phyloP scores from a whole-genome alignment of 1,140 invertebrate genomes.

The Eumaeus atala region DNA sequence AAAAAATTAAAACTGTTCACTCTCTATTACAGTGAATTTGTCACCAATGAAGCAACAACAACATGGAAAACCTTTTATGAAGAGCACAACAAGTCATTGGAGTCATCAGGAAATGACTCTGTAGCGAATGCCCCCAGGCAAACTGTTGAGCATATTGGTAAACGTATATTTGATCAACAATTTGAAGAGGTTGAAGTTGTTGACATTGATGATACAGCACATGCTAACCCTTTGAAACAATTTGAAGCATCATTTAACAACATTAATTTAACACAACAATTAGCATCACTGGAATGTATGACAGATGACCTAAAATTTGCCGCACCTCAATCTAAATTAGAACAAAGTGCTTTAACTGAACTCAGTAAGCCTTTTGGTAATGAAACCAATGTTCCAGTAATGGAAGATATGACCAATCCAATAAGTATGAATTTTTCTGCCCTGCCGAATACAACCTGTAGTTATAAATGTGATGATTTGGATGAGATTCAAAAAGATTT shows the following conservation, averaged over 20 bases:
- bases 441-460: constrained; percentile 31
- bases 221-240: constrained; percentile 25
- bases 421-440: constrained; percentile 53
- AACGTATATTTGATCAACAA: constrained; percentile 53
- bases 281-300: constrained; percentile 35
- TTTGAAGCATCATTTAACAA: constrained; percentile 42
- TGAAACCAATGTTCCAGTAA: constrained; percentile 35
- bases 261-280: constrained; percentile 41
- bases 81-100: constrained; percentile 58
- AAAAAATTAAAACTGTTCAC: no score
- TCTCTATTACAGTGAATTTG: constrained; percentile 49
- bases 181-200: constrained; percentile 52
- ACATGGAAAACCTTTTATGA: constrained; percentile 67
- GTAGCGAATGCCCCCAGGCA: constrained; percentile 32
- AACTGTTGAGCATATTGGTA: constrained; percentile 44
- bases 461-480: constrained; percentile 43
- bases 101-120: constrained; percentile 53
- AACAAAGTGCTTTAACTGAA: constrained; percentile 47
- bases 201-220: constrained; percentile 27
- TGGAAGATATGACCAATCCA: constrained; percentile 40
- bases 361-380: constrained; percentile 47
- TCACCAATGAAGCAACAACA: constrained; percentile 57
- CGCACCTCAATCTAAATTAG: constrained; percentile 42
- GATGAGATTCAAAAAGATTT: constrained; percentile 55
- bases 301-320: constrained; percentile 31